Base-by-base conservation (phyloP, 2,888 invertebrate genomes). In the Athalia cordata region DNA sequence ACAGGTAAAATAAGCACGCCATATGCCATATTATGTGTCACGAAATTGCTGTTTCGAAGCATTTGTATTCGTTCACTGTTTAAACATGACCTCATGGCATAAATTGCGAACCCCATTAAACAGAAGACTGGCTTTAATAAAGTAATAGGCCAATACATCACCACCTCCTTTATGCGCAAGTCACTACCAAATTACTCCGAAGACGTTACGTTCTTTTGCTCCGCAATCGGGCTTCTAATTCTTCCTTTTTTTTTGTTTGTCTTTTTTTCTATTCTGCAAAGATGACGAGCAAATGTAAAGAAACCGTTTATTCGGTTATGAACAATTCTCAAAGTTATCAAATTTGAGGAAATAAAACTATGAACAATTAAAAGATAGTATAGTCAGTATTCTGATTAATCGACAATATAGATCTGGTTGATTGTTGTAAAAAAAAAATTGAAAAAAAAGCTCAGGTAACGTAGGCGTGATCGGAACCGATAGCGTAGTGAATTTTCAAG, bases 111-210 rank as follows among this genome's bases (percentile, higher is more conserved):
- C 80, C 79, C 83, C 83, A 84, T 85, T 85, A 85, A 82, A 82
- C 86, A 82, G 81, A 84, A 85, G 83, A 84, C 84, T 83, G 84
- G 80, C 86, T 86, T 86, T 87, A 86, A 87, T 86, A 84, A 86
- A 85, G 83, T 87, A 86, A 87, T 87, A 83, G 83, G 83, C 80
- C 80, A 79, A 77, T 77, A 78, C 80, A 79, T 80, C 78, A 82
- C 82, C 81, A 80, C 80, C 84, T 84, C 80, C 83, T 85, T 83
- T 81, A 80, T 82, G 82, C 79, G 80, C 82, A 74, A 83, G 68
- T 80, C 77, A 79, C 81, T 81, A 79, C 80, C 83, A 62, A 79
- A 83, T 83, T 77, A 79, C 72, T 80, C 78, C 67, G 66, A 80
- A 81, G 68, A 80, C 59, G 79, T 49, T 78, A 81, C 55, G 62